Conservation (phyloP, 2,113 vertebrate species). For the Cygnus buccinator region DNA sequence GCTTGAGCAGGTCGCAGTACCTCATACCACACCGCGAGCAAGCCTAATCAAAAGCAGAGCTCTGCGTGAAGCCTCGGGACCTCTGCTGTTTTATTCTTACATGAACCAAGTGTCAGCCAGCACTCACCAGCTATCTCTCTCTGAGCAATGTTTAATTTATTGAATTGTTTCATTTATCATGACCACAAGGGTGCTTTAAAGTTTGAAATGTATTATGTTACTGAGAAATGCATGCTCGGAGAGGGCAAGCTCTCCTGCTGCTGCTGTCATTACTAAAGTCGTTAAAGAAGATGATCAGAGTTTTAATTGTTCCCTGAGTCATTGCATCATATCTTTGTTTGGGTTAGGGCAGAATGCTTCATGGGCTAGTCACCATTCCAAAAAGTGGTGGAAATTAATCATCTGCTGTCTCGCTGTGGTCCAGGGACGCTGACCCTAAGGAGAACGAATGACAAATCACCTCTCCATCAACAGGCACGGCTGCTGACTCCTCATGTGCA, state of each 20-base stretch:
- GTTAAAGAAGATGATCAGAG: neutral
- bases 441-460: neutral
- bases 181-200: conserved; percentile 16
- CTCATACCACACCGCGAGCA: neutral
- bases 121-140: neutral
- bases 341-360: neutral
- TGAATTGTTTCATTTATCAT: conserved; percentile 27
- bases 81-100: neutral
- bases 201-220: neutral
- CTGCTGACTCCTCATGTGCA: neutral
- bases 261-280: neutral
- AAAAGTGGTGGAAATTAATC: conserved; percentile 31
- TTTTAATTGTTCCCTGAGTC: conserved; percentile 30
- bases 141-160: conserved; percentile 5
- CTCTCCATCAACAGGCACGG: neutral
- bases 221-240: neutral
- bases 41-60: neutral
- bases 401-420: neutral
- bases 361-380: neutral
- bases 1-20: neutral
- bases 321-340: conserved; percentile 13
- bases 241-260: neutral
- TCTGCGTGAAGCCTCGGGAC: neutral
- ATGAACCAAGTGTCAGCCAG: neutral
- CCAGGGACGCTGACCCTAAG: neutral